Conservation (phyloP, 1,140 invertebrate genomes). For the Campoletis sonorensis region DNA sequence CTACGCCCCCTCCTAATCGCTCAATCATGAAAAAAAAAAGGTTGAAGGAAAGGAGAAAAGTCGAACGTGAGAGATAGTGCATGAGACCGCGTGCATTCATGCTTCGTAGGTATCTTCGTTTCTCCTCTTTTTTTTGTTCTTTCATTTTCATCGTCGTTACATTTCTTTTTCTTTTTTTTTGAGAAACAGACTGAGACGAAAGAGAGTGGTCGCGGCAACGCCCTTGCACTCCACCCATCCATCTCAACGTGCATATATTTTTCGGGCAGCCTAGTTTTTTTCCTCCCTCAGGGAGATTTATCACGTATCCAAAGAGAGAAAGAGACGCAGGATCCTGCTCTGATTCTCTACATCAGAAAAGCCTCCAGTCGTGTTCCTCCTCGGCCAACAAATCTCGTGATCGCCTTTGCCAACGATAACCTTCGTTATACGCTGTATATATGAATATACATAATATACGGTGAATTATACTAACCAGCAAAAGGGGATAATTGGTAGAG, state of each 20-base stretch:
- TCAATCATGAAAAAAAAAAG: constrained; percentile 62
- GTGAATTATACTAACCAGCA: not conserved
- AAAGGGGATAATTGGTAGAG: constrained; percentile 34
- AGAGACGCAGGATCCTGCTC: not conserved
- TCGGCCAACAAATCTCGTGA: constrained; percentile 9
- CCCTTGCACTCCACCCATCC: constrained; percentile 72
- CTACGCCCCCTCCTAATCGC: constrained; percentile 67
- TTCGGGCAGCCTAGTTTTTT: constrained; percentile 66
- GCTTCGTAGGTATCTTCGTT: not conserved
- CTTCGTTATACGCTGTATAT: not conserved
- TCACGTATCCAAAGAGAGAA: constrained; percentile 58
- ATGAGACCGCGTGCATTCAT: constrained; percentile 21
- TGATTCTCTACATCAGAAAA: not conserved
- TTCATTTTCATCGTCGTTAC: not conserved
- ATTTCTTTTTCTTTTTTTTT: constrained; percentile 38
- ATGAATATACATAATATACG: not conserved
- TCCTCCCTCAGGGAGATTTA: constrained; percentile 67
- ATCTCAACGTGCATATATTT: constrained; percentile 71
- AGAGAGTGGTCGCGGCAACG: constrained; percentile 61
- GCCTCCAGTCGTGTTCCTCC: not conserved
- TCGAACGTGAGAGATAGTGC: not conserved
- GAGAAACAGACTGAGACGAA: constrained; percentile 69
- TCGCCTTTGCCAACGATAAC: constrained; percentile 1
- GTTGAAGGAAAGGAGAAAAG: constrained; percentile 49
- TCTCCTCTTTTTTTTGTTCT: not conserved